Conservation (phyloP, 2,797 vertebrate genomes). For the Bryconaethiops microstoma region DNA sequence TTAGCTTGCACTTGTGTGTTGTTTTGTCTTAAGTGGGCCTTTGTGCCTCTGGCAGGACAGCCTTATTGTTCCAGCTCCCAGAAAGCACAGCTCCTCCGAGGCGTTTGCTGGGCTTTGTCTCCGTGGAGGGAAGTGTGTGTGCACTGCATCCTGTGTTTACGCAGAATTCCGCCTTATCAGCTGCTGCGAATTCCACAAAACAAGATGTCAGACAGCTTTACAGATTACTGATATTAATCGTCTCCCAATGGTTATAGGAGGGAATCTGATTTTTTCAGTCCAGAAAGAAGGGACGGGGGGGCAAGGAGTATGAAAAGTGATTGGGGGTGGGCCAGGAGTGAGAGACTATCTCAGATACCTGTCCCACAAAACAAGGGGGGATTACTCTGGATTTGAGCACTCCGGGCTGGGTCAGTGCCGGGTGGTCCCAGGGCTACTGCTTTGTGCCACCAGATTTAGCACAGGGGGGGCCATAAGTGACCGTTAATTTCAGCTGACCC, state of each 20-base stretch:
- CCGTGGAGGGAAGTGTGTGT: slow-evolving; percentile 55
- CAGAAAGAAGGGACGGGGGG: slow-evolving; percentile 5
- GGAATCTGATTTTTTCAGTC: not conserved
- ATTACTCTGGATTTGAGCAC: slow-evolving; percentile 66
- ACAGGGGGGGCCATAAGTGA: slow-evolving; percentile 76
- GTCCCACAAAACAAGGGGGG: slow-evolving; percentile 48
- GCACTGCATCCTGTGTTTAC: slow-evolving; percentile 57
- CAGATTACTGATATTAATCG: slow-evolving; percentile 51
- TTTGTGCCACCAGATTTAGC: slow-evolving; percentile 67
- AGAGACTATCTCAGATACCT: slow-evolving; percentile 47
- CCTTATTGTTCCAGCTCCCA: slow-evolving; percentile 68
- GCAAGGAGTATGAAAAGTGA: slow-evolving; percentile 9
- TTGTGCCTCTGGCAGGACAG: slow-evolving; percentile 61
- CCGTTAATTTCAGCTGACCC: slow-evolving; percentile 78
- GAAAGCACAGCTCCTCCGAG: slow-evolving; percentile 62
- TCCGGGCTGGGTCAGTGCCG: slow-evolving; percentile 69
- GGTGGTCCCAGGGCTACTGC: slow-evolving; percentile 72
- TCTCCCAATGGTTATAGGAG: not conserved
- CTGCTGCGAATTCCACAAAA: slow-evolving; percentile 62
- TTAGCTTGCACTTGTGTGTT: slow-evolving; percentile 63
- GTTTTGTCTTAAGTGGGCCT: slow-evolving; percentile 56
- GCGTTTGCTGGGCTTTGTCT: slow-evolving; percentile 58
- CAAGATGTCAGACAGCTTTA: slow-evolving; percentile 47
- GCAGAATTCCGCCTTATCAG: slow-evolving; percentile 66
- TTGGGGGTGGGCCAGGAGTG: slow-evolving; percentile 18